Evolutionary conservation across 2,888 invertebrate species (phyloP).

Genomic region (Octodonta nipae): DNA sequence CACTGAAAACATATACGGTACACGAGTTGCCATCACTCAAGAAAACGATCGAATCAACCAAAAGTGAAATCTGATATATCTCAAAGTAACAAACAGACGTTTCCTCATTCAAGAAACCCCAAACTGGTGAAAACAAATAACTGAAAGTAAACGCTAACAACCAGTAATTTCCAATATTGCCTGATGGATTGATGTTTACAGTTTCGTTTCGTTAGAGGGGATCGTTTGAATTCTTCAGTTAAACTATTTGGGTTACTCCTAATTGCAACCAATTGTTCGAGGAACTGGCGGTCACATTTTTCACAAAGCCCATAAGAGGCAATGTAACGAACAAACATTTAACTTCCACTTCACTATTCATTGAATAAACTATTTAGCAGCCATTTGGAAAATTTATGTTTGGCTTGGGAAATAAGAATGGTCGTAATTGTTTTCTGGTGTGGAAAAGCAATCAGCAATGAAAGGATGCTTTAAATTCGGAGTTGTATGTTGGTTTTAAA

Average conservation of each 20-base stretch:
- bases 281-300: conserved; percentile 8
- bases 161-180: not conserved
- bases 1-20: too few species aligned
- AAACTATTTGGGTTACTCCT: conserved; percentile 6
- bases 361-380: conserved; percentile 4
- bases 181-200: conserved; percentile 1
- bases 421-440: too few species aligned
- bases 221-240: conserved; percentile 4
- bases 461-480: too few species aligned
- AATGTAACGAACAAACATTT: conserved; percentile 8
- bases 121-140: conserved; percentile 1
- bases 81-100: too few species aligned
- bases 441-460: too few species aligned
- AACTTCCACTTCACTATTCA: conserved; percentile 6
- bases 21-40: too few species aligned
- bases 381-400: too few species aligned
- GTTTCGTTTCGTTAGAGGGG: not conserved
- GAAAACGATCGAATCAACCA: too few species aligned
- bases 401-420: too few species aligned
- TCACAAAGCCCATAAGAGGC: conserved; percentile 3
- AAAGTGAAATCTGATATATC: too few species aligned
- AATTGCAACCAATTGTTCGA: conserved; percentile 7
- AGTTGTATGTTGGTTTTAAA: too few species aligned
- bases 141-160: not conserved
- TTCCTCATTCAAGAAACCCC: not conserved